Base-by-base conservation (phyloP, 2,797 vertebrate genomes). In the Muscicapa comitata region DNA sequence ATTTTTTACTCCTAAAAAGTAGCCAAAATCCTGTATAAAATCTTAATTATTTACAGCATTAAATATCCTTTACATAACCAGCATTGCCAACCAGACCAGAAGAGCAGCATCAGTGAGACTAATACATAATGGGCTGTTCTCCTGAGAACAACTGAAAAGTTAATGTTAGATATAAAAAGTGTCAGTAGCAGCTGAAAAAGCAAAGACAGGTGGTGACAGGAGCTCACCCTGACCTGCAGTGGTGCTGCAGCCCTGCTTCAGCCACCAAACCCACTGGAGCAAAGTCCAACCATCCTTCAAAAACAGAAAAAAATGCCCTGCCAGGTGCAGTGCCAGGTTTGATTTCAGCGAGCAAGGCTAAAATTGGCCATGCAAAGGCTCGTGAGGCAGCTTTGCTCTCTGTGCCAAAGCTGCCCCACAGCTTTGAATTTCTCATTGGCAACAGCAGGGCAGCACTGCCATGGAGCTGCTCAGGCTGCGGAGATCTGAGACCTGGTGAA, bases 361-460 rank as follows among this genome's bases (percentile, higher is more conserved):
- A 63, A 90, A 82, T 25, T 4, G 4, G 72, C 71, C 16, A 8
- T 35, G 7, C 43, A 15, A 68, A 75, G 59, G 24, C 55, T 73
- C 0, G 0, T 35, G 40, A 37, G 47, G 72, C 21, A 61, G 85
- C 42, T 59, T 82, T 51, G 54, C 1, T 47, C 45, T 24, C 76
- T 0, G 1, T 65, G 66, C 51, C 50, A 13, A 61, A 15, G 16
- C 61, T 33, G 31, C 31, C 23, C 18, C 15, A 4, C 4, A 2
- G 9, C 31, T 65, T 7, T 33, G 40, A 1, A 51, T 63, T 13
- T 18, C 10, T 23, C 73, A 7, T 13, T 17, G 6, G 16, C 48
- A n/a, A 0, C 0, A 0, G 5, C n/a, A 13, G 70, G 10, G 43
- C 5, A 48, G 59, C 3, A 0, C 51, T 1, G 13, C 65, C 55